Evolutionary conservation across 2,113 vertebrate species (phyloP), one percentile per base, ranked within the genome.

Genomic region (Amazona guildingii): DNA sequence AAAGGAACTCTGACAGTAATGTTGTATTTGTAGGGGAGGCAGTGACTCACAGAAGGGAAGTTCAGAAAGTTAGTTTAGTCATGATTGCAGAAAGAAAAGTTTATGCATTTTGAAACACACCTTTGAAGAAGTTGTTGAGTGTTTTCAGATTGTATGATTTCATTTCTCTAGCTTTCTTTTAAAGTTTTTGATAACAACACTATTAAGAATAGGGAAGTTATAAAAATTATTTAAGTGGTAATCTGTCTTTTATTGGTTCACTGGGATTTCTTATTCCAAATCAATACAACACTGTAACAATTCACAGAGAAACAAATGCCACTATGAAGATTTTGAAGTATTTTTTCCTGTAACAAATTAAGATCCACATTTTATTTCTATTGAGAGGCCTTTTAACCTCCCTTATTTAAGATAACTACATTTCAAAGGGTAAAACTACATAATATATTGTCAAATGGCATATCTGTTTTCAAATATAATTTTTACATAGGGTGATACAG

Each of bases 401-500:
- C 4, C 51, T 93, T 72, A 52, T 61, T 28, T 64, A 57, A 67
- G 20, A 33, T 55, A 57, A 49, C 13, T 59, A 3, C 43, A 18
- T 29, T 92, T 85, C 9, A 79, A 90, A 77, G 21, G 28, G 15
- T 86, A 66, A 13, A 92, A 20, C 37, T 59, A 8, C 0, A 2
- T 51, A 35, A 55, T 57, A 3, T 6, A 28, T 41, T 73, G 12
- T 39, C 33, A 93, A 69, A 61, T 70, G 35, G 6, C 29, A 10
- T 80, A 39, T 61, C 63, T 90, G 20, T 17, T 90, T 93, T 91
- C 37, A 68, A 94, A 70, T 91, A n/a, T 41, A 10, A 6, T 81
- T 94, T 96, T 95, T 72, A 69, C 63, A 90, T 85, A 99, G 99
- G 99, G 99, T 44, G 99, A 99, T 77, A 94, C 83, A 96, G 99